Evolutionary conservation across 2,113 vertebrate genomes (phyloP).

Genomic region (Centropus bengalensis): DNA sequence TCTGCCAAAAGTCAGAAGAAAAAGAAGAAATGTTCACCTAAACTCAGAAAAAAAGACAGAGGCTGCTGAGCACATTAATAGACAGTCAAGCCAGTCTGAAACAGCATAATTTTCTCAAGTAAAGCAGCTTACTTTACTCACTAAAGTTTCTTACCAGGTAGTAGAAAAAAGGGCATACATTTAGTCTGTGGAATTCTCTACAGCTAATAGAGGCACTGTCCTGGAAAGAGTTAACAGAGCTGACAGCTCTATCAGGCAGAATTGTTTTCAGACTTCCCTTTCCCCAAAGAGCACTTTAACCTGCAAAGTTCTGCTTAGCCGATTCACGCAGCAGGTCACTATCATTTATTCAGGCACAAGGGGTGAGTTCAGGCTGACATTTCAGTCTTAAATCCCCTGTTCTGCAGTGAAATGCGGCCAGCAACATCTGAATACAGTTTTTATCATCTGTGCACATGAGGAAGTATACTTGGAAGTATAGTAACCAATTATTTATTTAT

Average conservation of each 20-base stretch:
- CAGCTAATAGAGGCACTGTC: background rate
- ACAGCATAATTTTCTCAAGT: background rate
- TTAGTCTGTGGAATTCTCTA: background rate
- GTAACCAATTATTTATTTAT: conserved; percentile 72
- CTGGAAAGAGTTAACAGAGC: conserved; percentile 49
- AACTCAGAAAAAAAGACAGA: background rate
- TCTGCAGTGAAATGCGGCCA: conserved; percentile 25
- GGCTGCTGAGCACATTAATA: background rate
- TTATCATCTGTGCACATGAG: conserved; percentile 48
- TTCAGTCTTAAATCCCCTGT: conserved; percentile 35
- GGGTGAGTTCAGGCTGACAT: conserved; percentile 44
- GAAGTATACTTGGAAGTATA: conserved; percentile 52
- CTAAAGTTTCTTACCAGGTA: background rate
- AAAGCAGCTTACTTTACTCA: background rate
- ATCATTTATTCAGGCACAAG: conserved; percentile 40
- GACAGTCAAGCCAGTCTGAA: background rate
- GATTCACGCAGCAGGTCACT: conserved; percentile 52
- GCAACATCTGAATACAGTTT: conserved; percentile 58
- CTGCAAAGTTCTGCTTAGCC: conserved; percentile 49
- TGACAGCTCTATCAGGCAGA: conserved; percentile 53
- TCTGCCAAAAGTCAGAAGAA: background rate
- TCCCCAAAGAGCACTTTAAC: conserved; percentile 52
- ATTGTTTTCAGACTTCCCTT: conserved; percentile 44
- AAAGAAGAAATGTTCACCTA: background rate
- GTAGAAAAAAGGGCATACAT: background rate